These are phyloP conservation scores for Clitarchus hookeri DNA, from an alignment of 2,888 invertebrate genomes.

Conservation along the genomic window DNA sequence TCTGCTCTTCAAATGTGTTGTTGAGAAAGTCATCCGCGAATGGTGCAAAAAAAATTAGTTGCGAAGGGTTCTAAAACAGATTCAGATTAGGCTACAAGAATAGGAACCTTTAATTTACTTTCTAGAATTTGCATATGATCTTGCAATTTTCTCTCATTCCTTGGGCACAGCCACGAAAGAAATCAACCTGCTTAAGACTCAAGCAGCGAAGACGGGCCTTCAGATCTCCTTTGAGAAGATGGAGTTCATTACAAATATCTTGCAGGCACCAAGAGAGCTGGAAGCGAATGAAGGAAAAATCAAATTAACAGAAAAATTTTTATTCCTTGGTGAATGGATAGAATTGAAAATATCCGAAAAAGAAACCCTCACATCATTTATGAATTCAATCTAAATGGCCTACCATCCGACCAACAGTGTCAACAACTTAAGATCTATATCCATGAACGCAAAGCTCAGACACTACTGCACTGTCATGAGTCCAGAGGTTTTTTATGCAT, in stretches of 20 bases:
- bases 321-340: neutral
- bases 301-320: neutral
- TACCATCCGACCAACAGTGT: neutral
- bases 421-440: constrained; percentile 22
- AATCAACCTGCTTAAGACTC: constrained; percentile 20
- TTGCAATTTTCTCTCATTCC: constrained; percentile 17
- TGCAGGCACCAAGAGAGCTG: too few relatives aligned
- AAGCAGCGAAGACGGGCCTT: too few relatives aligned
- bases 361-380: neutral
- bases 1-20: neutral
- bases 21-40: constrained; percentile 23
- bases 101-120: constrained; percentile 39
- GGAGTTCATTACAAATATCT: too few relatives aligned
- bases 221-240: too few relatives aligned
- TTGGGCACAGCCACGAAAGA: neutral
- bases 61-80: constrained; percentile 3
- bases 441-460: constrained; percentile 17
- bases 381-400: constrained; percentile 3
- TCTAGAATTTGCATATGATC: constrained; percentile 25
- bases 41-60: constrained; percentile 8
- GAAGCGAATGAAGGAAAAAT: too few relatives aligned
- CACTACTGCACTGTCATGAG: neutral
- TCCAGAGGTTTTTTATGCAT: neutral
- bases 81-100: constrained; percentile 26
- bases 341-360: constrained; percentile 18